Conservation (phyloP, 2,888 invertebrate genomes). For the Cheilosia vernalis region DNA sequence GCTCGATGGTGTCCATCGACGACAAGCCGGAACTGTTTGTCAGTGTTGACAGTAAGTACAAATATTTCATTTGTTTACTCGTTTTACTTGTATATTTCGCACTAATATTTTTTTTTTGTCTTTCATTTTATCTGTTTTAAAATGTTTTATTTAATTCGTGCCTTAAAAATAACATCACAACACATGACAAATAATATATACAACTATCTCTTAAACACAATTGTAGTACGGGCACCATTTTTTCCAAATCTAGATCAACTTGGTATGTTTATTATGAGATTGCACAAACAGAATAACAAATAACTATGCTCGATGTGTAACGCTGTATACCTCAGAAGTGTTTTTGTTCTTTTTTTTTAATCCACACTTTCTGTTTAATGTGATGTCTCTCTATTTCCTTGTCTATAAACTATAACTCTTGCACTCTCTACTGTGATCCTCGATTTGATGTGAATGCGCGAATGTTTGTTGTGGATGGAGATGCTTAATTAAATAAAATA, state of each 20-base stretch:
- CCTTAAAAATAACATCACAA: slow-evolving; percentile 32
- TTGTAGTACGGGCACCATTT: slow-evolving; percentile 86
- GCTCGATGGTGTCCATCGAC: slow-evolving; percentile 96
- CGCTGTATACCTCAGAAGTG: not conserved
- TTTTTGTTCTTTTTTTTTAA: no score
- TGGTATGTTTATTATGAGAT: slow-evolving; percentile 84
- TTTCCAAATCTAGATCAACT: slow-evolving; percentile 86
- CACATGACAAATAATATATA: slow-evolving; percentile 47
- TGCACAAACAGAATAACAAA: slow-evolving; percentile 8
- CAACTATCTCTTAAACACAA: slow-evolving; percentile 36
- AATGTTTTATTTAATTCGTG: slow-evolving; percentile 25
- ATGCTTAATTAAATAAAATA: no score
- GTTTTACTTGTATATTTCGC: slow-evolving; percentile 36
- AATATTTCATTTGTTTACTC: slow-evolving; percentile 20
- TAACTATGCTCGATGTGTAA: slow-evolving; percentile 42
- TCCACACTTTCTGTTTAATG: no score
- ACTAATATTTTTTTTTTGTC: slow-evolving; percentile 53
- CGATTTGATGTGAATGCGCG: no score
- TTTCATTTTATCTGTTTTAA: slow-evolving; percentile 48
- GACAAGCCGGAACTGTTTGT: slow-evolving; percentile 98
- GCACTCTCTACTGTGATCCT: no score
- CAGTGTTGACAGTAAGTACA: slow-evolving; percentile 94
- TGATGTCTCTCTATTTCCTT: no score
- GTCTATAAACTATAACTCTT: no score
- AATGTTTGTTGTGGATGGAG: no score